These are phyloP conservation scores for Penaeus japonicus DNA, from an alignment of 1,140 invertebrate genomes.

Conservation along the genomic window DNA sequence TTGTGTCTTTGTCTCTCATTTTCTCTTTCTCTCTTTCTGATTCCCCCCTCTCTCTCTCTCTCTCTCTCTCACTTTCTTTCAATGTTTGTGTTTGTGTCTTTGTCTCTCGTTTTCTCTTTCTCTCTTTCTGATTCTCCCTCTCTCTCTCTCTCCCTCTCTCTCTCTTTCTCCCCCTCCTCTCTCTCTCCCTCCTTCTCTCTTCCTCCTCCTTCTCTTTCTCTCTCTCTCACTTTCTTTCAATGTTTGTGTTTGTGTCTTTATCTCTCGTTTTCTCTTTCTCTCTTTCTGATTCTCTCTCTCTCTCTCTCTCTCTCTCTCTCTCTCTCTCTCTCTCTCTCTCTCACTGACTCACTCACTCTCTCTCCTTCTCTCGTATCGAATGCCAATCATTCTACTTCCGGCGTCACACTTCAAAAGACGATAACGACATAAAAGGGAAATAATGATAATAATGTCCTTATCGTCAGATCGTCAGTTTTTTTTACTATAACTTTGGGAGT, in stretches of 20 bases:
- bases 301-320: slow-evolving; percentile 30
- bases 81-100: not conserved
- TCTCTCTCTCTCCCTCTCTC: not conserved
- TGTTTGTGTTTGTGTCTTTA: not conserved
- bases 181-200: not conserved
- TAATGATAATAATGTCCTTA: no score
- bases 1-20: not conserved
- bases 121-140: not conserved
- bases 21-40: no score
- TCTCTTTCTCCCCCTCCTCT: not conserved
- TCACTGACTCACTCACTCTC: not conserved
- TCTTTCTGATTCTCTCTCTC: slow-evolving; percentile 3
- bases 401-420: no score
- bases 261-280: not conserved
- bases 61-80: not conserved
- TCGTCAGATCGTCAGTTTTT: no score
- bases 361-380: not conserved
- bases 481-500: no score
- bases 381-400: no score
- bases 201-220: not conserved
- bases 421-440: no score
- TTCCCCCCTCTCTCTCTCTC: no score
- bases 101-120: not conserved
- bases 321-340: slow-evolving; percentile 16
- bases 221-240: not conserved